Evolutionary conservation across 2,113 vertebrate genomes (phyloP), one percentile per base, ranked within the genome.

Genomic region (Willisornis vidua): DNA sequence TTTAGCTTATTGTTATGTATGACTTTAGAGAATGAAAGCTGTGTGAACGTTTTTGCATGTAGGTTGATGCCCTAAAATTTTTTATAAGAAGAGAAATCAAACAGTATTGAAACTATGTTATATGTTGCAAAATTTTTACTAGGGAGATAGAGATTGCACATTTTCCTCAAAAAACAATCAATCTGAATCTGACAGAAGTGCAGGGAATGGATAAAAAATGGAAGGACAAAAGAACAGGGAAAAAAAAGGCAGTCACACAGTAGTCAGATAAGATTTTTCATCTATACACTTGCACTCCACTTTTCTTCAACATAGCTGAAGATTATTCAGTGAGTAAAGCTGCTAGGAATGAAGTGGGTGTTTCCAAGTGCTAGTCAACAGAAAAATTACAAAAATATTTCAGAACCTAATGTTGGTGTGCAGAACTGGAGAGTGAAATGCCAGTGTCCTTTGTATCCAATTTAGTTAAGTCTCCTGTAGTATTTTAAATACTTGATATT

Each of bases 311-410:
- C 49, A 57, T 78, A 92, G 39, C 59, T 68, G 58, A 79, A 91
- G 89, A 81, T 45, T 46, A 72, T 68, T 94, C 72, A 72, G 62
- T 77, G 63, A 94, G 62, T 87, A 72, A 87, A 87, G 37, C 55
- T 57, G 24, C 73, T 78, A 61, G 87, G 66, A 92, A 94, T 76
- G 41, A 89, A 95, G 76, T 91, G 62, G 92, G 76, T 65, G 49
- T 92, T 95, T 95, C 83, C 29, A 88, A 78, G 82, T 94, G 89
- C 41, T 85, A 95, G 79, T 95, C 59, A 85, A 91, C 49, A 94
- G 85, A 89, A 93, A 93, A 96, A 76, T 63, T 26, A 73, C 46
- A 72, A 83, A 95, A 95, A 76, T 84, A 49, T 33, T 61, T 17
- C 63, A 66, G 88, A 93, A 35, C 46, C 55, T 26, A 77, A 26